Percentiles rank a stretch among this genome's conserved stretches.
Evolutionary conservation across 2,888 invertebrate genomes (phyloP).

Genomic region (Eutolmus rufibarbis): DNA sequence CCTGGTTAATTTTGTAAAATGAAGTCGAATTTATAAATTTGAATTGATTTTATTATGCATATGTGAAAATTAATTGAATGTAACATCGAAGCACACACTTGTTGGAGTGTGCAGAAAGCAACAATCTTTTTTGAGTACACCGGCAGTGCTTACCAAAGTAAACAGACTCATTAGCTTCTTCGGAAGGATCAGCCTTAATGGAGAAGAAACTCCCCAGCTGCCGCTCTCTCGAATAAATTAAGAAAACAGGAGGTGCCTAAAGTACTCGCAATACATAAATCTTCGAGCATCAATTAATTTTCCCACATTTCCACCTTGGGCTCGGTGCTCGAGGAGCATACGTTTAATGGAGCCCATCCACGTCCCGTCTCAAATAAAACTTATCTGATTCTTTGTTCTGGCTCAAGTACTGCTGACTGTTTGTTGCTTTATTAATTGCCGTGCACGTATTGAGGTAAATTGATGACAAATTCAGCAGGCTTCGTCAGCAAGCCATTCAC

Average conservation of each 20-base stretch:
- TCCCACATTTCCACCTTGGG: neutral
- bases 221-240: neutral
- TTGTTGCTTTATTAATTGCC: constrained; percentile 18
- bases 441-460: constrained; percentile 8
- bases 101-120: neutral
- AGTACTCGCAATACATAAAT: constrained; percentile 14
- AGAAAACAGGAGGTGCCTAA: neutral
- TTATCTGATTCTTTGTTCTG: constrained; percentile 1
- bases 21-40: neutral
- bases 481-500: constrained; percentile 7
- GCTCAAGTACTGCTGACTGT: neutral
- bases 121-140: neutral
- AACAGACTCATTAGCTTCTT: neutral
- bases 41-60: neutral
- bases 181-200: neutral
- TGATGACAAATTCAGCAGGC: neutral
- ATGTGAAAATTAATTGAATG: neutral
- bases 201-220: neutral
- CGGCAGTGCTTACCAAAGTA: neutral
- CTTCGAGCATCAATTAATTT: constrained; percentile 7
- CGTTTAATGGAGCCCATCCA: neutral
- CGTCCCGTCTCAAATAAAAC: neutral
- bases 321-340: neutral
- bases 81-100: neutral
- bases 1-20: too few relatives aligned